Conservation (phyloP, 2,888 invertebrate species). For the Metopia argyrocephala region DNA sequence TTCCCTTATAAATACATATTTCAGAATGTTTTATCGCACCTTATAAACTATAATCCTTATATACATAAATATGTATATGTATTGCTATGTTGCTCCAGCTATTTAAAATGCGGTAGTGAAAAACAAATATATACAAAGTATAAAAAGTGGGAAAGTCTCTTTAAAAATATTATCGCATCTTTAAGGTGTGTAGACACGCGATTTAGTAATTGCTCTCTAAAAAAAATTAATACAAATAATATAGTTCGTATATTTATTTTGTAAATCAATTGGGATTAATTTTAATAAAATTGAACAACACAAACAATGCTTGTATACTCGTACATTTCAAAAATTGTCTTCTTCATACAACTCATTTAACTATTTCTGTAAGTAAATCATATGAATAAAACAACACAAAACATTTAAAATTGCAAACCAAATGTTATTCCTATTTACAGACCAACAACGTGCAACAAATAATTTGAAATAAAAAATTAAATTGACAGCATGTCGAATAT, state of each 20-base stretch:
- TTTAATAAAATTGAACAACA: neutral
- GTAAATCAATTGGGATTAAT: conserved; percentile 15
- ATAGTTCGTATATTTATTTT: neutral
- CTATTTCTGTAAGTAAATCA: conserved; percentile 53
- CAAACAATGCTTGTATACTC: neutral
- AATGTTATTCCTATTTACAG: conserved; percentile 51
- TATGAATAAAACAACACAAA: conserved; percentile 21
- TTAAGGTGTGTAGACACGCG: conserved; percentile 48
- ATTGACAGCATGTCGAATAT: conserved; percentile 28
- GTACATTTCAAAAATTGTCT: conserved; percentile 10
- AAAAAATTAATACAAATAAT: neutral
- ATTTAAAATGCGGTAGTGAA: neutral
- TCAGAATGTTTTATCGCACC: neutral
- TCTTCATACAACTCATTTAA: conserved; percentile 42
- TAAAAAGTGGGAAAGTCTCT: conserved; percentile 28
- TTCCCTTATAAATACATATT: neutral
- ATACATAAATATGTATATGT: too few species aligned
- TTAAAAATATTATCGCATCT: conserved; percentile 33
- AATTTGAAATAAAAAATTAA: neutral
- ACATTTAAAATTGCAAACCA: neutral
- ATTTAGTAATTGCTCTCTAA: conserved; percentile 24
- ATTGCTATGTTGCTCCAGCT: neutral
- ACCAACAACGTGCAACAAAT: neutral
- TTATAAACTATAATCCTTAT: neutral
- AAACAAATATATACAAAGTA: neutral